Evolutionary conservation across 2,888 invertebrate genomes (phyloP).

Genomic region (Dione juno): DNA sequence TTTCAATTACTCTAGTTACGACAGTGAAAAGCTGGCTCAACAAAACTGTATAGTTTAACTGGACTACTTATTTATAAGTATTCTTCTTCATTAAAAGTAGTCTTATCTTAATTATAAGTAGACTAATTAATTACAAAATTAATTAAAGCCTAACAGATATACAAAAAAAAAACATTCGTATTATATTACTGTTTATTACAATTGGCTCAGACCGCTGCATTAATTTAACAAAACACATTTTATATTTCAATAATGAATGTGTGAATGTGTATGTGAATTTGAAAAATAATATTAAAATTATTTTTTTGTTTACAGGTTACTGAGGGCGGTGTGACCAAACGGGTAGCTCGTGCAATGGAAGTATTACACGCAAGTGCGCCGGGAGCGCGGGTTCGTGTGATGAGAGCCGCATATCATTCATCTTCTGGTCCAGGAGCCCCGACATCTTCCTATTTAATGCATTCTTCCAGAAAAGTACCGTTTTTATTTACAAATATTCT

Average conservation of each 20-base stretch:
- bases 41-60: too few species aligned
- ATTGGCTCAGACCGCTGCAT: too few species aligned
- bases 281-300: neutral
- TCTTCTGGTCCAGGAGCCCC: constrained; percentile 70
- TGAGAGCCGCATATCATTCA: constrained; percentile 85
- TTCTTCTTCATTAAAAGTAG: too few species aligned
- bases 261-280: neutral
- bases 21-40: too few species aligned
- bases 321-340: constrained; percentile 78
- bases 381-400: constrained; percentile 87
- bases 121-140: too few species aligned
- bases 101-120: too few species aligned
- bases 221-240: too few species aligned
- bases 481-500: neutral
- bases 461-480: constrained; percentile 66
- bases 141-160: neutral
- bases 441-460: constrained; percentile 71
- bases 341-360: constrained; percentile 84
- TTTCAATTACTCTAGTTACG: too few species aligned
- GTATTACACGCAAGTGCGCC: constrained; percentile 88
- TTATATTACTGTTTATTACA: too few species aligned
- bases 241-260: neutral
- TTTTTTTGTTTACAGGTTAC: constrained; percentile 62
- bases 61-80: too few species aligned
- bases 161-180: neutral